A percentile compares a stretch with the other conserved stretches of the same genome.
phyloP scores from a whole-genome alignment of 2,113 vertebrate genomes.

The Rhynchomys soricoides region DNA sequence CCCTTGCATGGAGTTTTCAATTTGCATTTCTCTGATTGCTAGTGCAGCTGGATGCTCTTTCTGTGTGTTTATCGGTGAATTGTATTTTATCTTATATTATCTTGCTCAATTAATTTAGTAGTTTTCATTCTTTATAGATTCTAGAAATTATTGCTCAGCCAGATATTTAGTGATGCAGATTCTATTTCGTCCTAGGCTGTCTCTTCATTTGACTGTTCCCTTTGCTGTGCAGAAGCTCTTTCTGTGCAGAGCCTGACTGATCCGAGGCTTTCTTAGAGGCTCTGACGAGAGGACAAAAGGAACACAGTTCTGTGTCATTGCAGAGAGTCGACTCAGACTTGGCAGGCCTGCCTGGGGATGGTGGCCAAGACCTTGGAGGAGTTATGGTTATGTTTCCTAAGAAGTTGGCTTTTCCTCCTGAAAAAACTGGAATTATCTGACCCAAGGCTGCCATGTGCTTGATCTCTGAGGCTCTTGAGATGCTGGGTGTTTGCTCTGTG shows the following conservation, averaged over 20 bases:
- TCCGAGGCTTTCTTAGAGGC: background rate
- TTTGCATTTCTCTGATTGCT: background rate
- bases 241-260: background rate
- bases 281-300: background rate
- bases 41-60: background rate
- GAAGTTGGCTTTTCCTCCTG: background rate
- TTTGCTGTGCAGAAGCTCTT: background rate
- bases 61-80: background rate
- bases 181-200: background rate
- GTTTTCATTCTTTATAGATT: background rate
- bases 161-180: background rate
- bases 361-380: background rate
- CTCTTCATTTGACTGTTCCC: background rate
- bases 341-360: background rate
- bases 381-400: background rate
- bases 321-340: background rate
- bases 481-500: background rate
- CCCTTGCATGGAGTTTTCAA: background rate
- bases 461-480: background rate
- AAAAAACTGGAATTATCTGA: background rate
- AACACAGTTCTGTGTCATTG: background rate
- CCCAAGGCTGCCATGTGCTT: background rate
- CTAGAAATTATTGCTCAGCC: background rate
- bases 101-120: background rate
- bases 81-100: background rate